A percentile compares a stretch with the other conserved stretches of the same genome.
Evolutionary conservation across 2,888 invertebrate species (phyloP).

Genomic region (Thereva nobilitata): DNA sequence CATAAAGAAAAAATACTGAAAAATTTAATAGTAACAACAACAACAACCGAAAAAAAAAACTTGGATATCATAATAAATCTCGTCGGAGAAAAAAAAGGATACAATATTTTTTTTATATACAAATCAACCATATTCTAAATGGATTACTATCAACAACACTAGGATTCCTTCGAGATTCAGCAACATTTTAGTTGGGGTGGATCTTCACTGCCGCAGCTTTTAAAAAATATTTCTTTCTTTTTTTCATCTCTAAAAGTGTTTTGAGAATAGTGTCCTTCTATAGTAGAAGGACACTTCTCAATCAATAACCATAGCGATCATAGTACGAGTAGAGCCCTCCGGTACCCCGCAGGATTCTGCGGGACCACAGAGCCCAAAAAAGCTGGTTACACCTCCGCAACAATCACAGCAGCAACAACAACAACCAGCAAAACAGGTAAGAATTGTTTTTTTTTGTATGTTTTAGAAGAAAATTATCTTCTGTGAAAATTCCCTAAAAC

Average conservation of each 20-base stretch:
- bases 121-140: too few relatives aligned
- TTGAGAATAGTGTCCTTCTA: slow-evolving; percentile 44
- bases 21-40: too few relatives aligned
- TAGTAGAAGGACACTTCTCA: slow-evolving; percentile 42
- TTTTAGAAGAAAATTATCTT: background rate
- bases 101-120: too few relatives aligned
- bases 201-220: background rate
- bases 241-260: slow-evolving; percentile 35
- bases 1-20: too few relatives aligned
- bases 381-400: slow-evolving; percentile 43
- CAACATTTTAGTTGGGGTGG: too few relatives aligned
- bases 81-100: too few relatives aligned
- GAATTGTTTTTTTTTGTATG: background rate
- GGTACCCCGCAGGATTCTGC: slow-evolving; percentile 50
- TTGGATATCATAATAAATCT: too few relatives aligned
- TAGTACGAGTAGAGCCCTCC: slow-evolving; percentile 51
- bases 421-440: slow-evolving; percentile 36
- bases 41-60: too few relatives aligned
- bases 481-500: slow-evolving; percentile 1
- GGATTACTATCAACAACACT: too few relatives aligned
- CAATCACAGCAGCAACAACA: slow-evolving; percentile 43
- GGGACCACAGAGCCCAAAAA: slow-evolving; percentile 47
- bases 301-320: slow-evolving; percentile 48
- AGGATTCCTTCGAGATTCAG: too few relatives aligned
- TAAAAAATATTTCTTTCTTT: slow-evolving; percentile 11